phyloP scores from a whole-genome alignment of 2,888 invertebrate species.

The Brassicogethes aeneus region DNA sequence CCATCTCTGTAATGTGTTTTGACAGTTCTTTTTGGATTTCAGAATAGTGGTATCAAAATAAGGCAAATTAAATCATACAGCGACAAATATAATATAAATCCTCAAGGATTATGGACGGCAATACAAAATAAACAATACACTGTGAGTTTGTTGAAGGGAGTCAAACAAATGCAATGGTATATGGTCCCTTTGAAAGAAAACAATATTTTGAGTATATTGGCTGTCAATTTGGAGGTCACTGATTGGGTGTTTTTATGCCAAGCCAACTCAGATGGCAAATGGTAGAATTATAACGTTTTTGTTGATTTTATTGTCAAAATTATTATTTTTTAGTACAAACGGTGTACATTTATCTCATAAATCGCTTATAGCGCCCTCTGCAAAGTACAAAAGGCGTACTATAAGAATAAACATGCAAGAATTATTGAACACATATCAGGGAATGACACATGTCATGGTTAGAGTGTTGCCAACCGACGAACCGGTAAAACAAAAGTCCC shows the following conservation, averaged over 20 bases:
- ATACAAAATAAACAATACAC: slow-evolving; percentile 39
- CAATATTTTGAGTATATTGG: slow-evolving; percentile 55
- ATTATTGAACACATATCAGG: slow-evolving; percentile 43
- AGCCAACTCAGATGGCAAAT: no score
- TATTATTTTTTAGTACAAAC: slow-evolving; percentile 42
- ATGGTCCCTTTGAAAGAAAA: slow-evolving; percentile 53
- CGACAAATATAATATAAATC: slow-evolving; percentile 32
- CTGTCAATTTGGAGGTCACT: slow-evolving; percentile 55
- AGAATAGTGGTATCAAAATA: slow-evolving; percentile 29
- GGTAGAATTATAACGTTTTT: no score
- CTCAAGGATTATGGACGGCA: slow-evolving; percentile 45
- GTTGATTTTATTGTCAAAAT: no score
- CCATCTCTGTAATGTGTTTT: not conserved
- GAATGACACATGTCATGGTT: slow-evolving; percentile 62
- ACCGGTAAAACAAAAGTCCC: slow-evolving; percentile 41
- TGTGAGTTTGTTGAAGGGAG: slow-evolving; percentile 32
- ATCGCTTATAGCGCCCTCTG: slow-evolving; percentile 48
- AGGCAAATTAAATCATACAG: slow-evolving; percentile 29
- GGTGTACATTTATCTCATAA: slow-evolving; percentile 51
- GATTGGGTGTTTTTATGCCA: slow-evolving; percentile 76
- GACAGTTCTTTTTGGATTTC: not conserved
- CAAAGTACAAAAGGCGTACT: slow-evolving; percentile 40
- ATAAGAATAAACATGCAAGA: slow-evolving; percentile 52
- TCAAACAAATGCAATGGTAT: slow-evolving; percentile 36
- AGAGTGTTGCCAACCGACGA: slow-evolving; percentile 54